Conservation (phyloP, 2,888 invertebrate species). For the Willowsia nigromaculata region DNA sequence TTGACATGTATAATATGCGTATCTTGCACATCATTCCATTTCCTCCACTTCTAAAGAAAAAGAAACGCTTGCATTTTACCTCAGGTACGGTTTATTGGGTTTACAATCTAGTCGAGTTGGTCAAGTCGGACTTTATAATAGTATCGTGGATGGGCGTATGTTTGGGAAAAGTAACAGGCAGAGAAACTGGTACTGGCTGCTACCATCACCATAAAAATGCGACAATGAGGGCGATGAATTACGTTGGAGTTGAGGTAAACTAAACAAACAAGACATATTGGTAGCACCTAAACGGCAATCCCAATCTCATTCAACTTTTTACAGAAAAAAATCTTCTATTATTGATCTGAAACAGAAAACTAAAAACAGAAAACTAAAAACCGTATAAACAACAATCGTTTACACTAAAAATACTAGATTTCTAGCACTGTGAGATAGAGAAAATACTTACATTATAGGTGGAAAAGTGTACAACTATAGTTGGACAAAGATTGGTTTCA, state of each 20-base stretch:
- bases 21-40: too few relatives aligned
- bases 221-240: constrained; percentile 47
- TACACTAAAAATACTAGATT: too few relatives aligned
- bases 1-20: too few relatives aligned
- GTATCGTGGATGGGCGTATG: constrained; percentile 51
- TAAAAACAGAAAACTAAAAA: too few relatives aligned
- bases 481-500: too few relatives aligned
- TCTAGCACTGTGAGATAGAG: not conserved
- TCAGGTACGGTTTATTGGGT: not conserved
- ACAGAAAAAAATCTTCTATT: constrained; percentile 23
- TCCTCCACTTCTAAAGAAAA: not conserved
- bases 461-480: too few relatives aligned
- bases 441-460: not conserved
- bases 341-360: constrained; percentile 61
- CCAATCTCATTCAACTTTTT: constrained; percentile 22
- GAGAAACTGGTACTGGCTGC: constrained; percentile 67
- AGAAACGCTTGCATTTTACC: not conserved
- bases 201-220: constrained; percentile 58
- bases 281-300: constrained; percentile 28
- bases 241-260: not conserved
- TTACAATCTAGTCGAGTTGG: constrained; percentile 51
- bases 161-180: constrained; percentile 39
- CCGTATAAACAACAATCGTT: constrained; percentile 22
- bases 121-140: constrained; percentile 38
- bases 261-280: constrained; percentile 30